These are phyloP conservation scores for Lasaia peninsularis DNA, from an alignment of 1,140 invertebrate genomes.

Conservation along the genomic window DNA sequence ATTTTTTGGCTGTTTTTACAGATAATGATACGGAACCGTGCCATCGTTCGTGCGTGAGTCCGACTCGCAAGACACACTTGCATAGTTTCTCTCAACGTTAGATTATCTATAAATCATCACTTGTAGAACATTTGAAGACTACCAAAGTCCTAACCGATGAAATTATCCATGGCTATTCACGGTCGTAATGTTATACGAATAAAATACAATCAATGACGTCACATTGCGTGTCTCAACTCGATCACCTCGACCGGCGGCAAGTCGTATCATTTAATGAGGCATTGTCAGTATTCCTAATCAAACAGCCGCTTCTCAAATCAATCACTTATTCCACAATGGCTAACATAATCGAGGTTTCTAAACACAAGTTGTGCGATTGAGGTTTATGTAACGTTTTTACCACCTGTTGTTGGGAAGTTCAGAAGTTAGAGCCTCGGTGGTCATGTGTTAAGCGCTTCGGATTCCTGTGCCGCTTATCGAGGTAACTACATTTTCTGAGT, in stretches of 20 bases:
- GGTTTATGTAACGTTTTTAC: conserved; percentile 3
- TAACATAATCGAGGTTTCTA: conserved; percentile 1
- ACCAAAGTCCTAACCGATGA: too few relatives aligned
- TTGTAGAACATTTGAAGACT: too few relatives aligned
- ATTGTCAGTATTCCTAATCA: conserved; percentile 9
- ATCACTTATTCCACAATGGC: neutral
- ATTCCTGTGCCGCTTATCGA: too few relatives aligned
- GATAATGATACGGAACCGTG: too few relatives aligned
- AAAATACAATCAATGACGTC: neutral
- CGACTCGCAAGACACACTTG: too few relatives aligned
- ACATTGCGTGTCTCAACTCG: conserved; percentile 6
- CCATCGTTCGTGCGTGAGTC: too few relatives aligned
- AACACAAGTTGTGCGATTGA: neutral
- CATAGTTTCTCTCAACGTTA: too few relatives aligned
- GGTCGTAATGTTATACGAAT: neutral
- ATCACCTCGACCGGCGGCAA: conserved; percentile 5
- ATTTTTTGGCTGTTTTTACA: too few relatives aligned
- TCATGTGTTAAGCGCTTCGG: too few relatives aligned
- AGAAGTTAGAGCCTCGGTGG: neutral
- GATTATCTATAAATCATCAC: too few relatives aligned
- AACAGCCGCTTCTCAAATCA: neutral
- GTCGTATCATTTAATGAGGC: conserved; percentile 3
- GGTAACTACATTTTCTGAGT: too few relatives aligned
- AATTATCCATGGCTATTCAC: conserved; percentile 1
- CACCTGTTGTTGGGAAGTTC: neutral